A percentile compares a stretch with the other conserved stretches of the same genome.
phyloP scores from a whole-genome alignment of 2,797 vertebrate species.

The Bufotes viridis region DNA sequence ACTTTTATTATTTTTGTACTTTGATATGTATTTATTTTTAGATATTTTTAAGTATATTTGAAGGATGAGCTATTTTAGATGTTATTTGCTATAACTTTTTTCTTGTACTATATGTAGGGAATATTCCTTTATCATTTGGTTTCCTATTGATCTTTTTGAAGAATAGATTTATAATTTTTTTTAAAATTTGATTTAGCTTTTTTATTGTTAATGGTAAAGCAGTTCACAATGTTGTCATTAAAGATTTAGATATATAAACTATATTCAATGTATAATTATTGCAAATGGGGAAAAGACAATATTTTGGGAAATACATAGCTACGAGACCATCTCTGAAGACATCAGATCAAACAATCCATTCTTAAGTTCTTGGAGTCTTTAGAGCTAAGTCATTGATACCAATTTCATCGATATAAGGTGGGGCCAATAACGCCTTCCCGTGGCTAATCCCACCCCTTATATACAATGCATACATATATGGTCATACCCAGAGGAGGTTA shows the following conservation, averaged over 20 bases:
- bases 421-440: neutral
- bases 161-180: neutral
- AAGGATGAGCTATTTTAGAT: neutral
- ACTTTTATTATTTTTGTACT: neutral
- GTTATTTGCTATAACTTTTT: neutral
- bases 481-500: neutral
- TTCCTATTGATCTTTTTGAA: neutral
- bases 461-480: neutral
- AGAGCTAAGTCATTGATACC: slow-evolving; percentile 17
- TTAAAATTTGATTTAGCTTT: too few species aligned
- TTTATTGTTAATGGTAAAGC: too few species aligned
- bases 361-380: neutral
- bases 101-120: neutral
- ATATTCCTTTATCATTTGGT: neutral
- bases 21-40: neutral
- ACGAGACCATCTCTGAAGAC: neutral
- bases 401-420: slow-evolving; percentile 22
- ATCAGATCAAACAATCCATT: neutral
- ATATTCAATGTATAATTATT: neutral
- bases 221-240: too few species aligned
- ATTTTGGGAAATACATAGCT: neutral
- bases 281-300: neutral
- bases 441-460: neutral
- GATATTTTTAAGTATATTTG: neutral
- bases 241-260: too few species aligned